Evolutionary conservation across 2,113 vertebrate species (phyloP).

Genomic region (Regulus satrapa): DNA sequence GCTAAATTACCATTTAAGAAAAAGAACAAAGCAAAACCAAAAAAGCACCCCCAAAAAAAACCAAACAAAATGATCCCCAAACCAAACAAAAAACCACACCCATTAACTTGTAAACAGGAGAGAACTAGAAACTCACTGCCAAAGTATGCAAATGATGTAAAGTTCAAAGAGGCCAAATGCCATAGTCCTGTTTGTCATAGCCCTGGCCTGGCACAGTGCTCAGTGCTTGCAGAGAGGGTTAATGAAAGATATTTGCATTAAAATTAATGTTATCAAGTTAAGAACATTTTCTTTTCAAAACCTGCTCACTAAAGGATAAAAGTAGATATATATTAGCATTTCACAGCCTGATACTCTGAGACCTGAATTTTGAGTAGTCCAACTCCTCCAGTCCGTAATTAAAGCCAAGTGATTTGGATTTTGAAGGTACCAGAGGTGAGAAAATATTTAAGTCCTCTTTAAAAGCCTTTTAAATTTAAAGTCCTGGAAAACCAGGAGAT

Average conservation of each 20-base stretch:
- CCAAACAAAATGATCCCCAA: too few relatives aligned
- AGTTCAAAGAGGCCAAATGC: neutral
- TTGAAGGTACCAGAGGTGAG: neutral
- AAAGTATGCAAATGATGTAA: neutral
- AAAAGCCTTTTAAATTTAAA: too few relatives aligned
- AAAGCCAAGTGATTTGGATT: neutral
- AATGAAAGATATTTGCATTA: neutral
- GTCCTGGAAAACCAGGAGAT: neutral
- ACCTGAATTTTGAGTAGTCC: neutral
- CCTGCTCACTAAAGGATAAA: neutral
- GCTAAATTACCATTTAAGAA: neutral
- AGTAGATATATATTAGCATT: neutral
- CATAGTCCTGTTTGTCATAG: neutral
- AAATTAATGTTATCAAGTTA: neutral
- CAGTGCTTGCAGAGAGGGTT: neutral
- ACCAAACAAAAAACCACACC: fast-evolving
- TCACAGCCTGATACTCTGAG: neutral
- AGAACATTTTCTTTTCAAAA: neutral
- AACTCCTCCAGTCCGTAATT: neutral
- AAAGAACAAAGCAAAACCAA: neutral
- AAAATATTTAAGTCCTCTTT: neutral
- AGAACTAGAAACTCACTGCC: slow-evolving; percentile 25
- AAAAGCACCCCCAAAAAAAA: too few relatives aligned
- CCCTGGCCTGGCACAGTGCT: neutral
- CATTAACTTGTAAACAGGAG: neutral